Evolutionary conservation across 2,888 invertebrate species (phyloP).

Genomic region (Lithophane leautieri): DNA sequence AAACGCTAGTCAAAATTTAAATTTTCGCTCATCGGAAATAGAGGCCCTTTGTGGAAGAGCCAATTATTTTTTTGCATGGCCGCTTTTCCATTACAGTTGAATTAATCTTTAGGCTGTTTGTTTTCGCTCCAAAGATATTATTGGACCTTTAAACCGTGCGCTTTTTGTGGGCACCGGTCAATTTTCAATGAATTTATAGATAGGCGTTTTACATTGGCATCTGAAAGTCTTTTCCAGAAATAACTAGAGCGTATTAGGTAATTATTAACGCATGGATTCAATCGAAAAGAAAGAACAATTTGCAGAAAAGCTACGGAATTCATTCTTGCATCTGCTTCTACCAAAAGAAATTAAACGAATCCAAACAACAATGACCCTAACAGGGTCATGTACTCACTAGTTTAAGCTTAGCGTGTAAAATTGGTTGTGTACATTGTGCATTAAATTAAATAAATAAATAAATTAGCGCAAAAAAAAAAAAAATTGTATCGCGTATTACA

Average conservation of each 20-base stretch:
- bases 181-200: conserved; percentile 49
- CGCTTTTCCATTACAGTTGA: conserved; percentile 83
- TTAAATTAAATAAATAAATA: no score
- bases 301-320: not conserved
- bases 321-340: conserved; percentile 42
- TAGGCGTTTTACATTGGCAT: conserved; percentile 35
- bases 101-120: conserved; percentile 80
- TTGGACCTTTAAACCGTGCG: conserved; percentile 59
- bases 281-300: conserved; percentile 23
- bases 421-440: no score
- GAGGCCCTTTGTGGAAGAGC: conserved; percentile 81
- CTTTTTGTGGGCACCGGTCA: conserved; percentile 59
- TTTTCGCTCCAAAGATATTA: conserved; percentile 76
- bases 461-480: no score
- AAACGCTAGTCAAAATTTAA: conserved; percentile 70
- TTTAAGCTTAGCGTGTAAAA: no score
- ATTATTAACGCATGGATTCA: conserved; percentile 44
- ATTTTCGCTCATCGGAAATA: conserved; percentile 80
- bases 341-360: not conserved
- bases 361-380: no score
- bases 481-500: no score
- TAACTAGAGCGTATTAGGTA: conserved; percentile 51
- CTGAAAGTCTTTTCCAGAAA: conserved; percentile 22
- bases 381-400: no score
- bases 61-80: conserved; percentile 88